phyloP scores from a whole-genome alignment of 2,113 vertebrate species.

The Hemibagrus wyckioides region DNA sequence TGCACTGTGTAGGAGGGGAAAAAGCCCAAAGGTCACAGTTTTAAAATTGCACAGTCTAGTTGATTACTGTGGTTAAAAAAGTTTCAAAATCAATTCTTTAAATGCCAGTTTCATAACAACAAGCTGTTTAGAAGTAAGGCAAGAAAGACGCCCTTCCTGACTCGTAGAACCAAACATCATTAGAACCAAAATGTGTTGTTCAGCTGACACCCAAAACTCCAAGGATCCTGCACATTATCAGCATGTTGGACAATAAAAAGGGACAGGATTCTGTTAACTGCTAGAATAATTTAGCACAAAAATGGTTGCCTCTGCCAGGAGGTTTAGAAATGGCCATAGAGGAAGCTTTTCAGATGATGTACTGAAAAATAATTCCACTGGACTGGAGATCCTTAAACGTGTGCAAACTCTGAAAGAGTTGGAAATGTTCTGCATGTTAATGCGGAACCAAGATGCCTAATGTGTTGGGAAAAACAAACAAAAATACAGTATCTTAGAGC shows the following conservation, averaged over 20 bases:
- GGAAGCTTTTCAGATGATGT: background rate
- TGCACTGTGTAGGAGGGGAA: background rate
- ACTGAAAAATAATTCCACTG: background rate
- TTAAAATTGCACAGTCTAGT: background rate
- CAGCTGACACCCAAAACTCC: background rate
- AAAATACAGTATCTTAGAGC: background rate
- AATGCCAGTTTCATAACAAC: constrained; percentile 9
- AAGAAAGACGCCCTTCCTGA: background rate
- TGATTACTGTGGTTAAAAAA: background rate
- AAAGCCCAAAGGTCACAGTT: constrained; percentile 13
- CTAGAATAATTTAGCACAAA: background rate
- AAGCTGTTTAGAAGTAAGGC: background rate
- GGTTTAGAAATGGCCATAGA: background rate
- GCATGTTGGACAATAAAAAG: background rate
- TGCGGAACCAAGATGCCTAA: background rate
- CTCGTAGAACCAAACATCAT: background rate
- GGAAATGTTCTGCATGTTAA: background rate
- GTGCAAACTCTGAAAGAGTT: background rate
- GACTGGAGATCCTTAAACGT: background rate
- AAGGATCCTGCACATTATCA: background rate
- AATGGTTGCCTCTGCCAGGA: background rate
- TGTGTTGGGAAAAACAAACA: background rate
- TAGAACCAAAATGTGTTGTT: background rate
- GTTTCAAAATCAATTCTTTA: constrained; percentile 3
- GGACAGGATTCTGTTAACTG: background rate